Evolutionary conservation across 2,888 invertebrate species (phyloP).

Genomic region (Norana najaformis): DNA sequence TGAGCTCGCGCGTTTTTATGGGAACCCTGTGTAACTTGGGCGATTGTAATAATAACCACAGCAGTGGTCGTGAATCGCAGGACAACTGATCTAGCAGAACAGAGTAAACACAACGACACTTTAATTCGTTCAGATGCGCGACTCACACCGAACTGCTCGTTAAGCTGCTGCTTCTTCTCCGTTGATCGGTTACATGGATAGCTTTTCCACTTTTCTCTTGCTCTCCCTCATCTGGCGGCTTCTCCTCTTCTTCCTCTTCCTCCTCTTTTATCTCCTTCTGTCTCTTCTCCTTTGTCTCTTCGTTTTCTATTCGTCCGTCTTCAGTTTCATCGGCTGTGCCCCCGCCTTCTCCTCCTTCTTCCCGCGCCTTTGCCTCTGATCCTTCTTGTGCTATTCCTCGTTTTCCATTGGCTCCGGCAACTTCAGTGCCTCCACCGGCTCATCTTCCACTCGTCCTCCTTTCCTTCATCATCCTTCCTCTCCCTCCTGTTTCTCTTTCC

Average conservation of each 20-base stretch:
- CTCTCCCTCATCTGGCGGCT: not conserved
- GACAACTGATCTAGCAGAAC: not conserved
- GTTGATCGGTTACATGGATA: not conserved
- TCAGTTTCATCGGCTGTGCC: not conserved
- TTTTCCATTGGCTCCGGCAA: not conserved
- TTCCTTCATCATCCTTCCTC: not conserved
- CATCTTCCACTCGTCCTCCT: not conserved
- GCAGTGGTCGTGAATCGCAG: no score
- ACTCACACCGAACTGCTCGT: no score
- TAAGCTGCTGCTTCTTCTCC: not conserved
- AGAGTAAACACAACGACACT: no score
- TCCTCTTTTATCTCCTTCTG: not conserved
- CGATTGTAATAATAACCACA: not conserved
- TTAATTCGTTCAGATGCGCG: not conserved
- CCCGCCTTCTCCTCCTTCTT: not conserved
- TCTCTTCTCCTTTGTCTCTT: not conserved
- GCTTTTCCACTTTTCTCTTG: not conserved
- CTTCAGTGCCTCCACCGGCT: not conserved
- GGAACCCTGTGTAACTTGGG: not conserved
- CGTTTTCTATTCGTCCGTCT: not conserved
- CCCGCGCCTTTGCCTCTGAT: no score
- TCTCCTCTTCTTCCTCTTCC: not conserved
- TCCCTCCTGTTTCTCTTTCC: not conserved
- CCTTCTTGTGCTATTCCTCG: not conserved
- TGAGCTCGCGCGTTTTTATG: not conserved